phyloP scores from a whole-genome alignment of 2,888 invertebrate species.

The Mellilla xanthometata region DNA sequence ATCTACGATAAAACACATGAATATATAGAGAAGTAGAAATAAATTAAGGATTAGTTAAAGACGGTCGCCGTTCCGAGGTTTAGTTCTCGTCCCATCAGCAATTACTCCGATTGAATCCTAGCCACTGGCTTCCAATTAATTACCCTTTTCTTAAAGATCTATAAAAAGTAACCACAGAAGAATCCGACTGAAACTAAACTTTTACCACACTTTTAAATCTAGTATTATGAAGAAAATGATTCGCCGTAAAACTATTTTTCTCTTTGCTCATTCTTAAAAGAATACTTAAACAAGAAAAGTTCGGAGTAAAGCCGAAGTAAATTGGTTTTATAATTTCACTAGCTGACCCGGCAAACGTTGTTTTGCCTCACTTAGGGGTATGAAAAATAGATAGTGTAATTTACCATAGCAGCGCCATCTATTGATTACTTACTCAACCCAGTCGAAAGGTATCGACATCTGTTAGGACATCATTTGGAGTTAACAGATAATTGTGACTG shows the following conservation, averaged over 20 bases:
- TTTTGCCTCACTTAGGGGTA: too few species aligned
- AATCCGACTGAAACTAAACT: constrained; percentile 23
- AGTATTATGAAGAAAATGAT: constrained; percentile 28
- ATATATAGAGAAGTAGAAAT: constrained; percentile 2
- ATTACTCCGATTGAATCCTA: constrained; percentile 67
- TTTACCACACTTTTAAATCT: constrained; percentile 7
- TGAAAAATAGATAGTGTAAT: too few species aligned
- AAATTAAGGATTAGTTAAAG: constrained; percentile 17
- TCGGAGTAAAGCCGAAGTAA: constrained; percentile 27
- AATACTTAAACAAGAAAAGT: constrained; percentile 35
- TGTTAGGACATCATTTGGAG: too few species aligned
- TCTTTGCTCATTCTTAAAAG: constrained; percentile 29
- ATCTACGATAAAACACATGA: too few species aligned
- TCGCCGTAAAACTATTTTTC: constrained; percentile 31
- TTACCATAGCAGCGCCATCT: too few species aligned
- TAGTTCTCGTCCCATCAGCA: constrained; percentile 40
- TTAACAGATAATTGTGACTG: too few species aligned
- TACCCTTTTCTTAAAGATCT: constrained; percentile 42
- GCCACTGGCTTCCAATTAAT: constrained; percentile 60
- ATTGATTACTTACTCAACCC: too few species aligned
- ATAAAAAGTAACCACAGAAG: constrained; percentile 21
- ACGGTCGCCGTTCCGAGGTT: constrained; percentile 8
- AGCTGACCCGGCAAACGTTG: too few species aligned
- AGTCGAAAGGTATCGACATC: too few species aligned
- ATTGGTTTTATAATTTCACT: constrained; percentile 31